Conservation (phyloP, 1,140 invertebrate genomes). For the Drosophila kepulauana region DNA sequence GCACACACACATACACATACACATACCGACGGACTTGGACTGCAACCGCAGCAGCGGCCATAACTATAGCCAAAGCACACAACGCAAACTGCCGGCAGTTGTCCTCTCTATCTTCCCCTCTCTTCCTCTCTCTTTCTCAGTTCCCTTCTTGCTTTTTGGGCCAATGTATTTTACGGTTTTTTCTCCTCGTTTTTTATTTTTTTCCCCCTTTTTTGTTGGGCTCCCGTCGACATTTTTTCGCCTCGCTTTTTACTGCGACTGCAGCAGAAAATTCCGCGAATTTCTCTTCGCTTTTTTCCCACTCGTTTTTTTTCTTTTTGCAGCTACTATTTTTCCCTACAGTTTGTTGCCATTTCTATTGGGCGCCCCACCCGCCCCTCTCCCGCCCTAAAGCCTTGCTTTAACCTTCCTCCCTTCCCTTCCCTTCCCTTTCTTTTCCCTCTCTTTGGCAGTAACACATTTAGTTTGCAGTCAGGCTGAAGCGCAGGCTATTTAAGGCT, state of each 20-base stretch:
- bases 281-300: conserved; percentile 42
- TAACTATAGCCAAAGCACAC: conserved; percentile 55
- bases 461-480: conserved; percentile 3
- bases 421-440: too few relatives aligned
- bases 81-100: conserved; percentile 18
- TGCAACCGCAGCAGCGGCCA: conserved; percentile 56
- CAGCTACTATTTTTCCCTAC: conserved; percentile 3
- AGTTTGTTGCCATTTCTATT: conserved; percentile 57
- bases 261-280: conserved; percentile 79
- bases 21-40: conserved; percentile 26
- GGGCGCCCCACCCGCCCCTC: conserved; percentile 11
- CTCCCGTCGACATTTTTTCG: conserved; percentile 75
- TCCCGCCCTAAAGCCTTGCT: too few relatives aligned
- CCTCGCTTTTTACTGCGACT: conserved; percentile 68
- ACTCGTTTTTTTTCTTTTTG: background rate
- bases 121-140: background rate
- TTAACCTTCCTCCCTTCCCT: too few relatives aligned
- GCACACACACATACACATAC: conserved; percentile 25
- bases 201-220: conserved; percentile 32
- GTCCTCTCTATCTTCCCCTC: conserved; percentile 1
- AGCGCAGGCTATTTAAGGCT: conserved; percentile 42
- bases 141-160: background rate
- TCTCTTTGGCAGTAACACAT: too few relatives aligned
- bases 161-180: conserved; percentile 13
- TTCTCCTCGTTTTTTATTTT: background rate